A percentile compares a stretch with the other conserved stretches of the same genome.
Conservation (phyloP, 1,140 invertebrate genomes). For the Hermatobates lingyangjiaoensis region DNA sequence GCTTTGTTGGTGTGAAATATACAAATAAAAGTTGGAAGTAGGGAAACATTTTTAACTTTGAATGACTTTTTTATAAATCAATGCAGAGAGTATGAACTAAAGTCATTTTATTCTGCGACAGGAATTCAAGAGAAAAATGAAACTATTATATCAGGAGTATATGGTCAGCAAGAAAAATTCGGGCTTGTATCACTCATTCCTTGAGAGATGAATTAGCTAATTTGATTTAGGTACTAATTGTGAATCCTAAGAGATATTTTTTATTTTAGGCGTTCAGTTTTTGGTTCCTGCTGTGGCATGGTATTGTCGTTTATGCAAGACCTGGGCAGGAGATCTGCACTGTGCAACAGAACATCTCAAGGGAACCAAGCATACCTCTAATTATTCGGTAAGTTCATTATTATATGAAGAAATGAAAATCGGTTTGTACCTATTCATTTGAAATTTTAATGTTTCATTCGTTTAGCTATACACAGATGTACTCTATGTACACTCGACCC, state of each 20-base stretch:
- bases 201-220: not conserved
- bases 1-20: no score
- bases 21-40: no score
- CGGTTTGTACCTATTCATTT: not conserved
- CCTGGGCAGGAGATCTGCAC: conserved; percentile 70
- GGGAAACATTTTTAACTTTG: no score
- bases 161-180: no score
- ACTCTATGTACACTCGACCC: no score
- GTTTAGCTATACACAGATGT: no score
- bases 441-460: not conserved
- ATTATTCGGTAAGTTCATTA: conserved; percentile 46
- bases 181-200: not conserved
- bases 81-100: no score
- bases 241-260: not conserved
- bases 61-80: no score
- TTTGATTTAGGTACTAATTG: not conserved
- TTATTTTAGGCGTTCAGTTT: conserved; percentile 53
- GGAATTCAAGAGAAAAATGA: no score
- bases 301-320: conserved; percentile 70
- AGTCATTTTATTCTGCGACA: no score
- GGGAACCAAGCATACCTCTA: conserved; percentile 50
- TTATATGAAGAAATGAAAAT: conserved; percentile 3
- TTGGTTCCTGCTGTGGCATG: conserved; percentile 67
- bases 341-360: conserved; percentile 69
- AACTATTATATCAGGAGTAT: no score